phyloP scores from a whole-genome alignment of 2,113 vertebrate species.

The Poeciliopsis retropinna region DNA sequence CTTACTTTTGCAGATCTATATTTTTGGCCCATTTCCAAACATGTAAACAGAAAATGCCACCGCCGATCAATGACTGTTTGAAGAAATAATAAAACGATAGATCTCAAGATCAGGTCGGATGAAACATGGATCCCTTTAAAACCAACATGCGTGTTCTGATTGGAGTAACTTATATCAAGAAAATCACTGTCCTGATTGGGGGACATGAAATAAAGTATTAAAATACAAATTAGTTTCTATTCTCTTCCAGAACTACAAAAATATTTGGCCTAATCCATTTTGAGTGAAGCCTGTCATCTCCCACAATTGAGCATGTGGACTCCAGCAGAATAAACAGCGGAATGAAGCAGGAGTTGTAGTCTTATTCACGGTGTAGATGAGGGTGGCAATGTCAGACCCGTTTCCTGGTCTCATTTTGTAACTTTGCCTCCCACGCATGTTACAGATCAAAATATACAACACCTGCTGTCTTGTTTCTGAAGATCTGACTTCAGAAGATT shows the following conservation, averaged over 20 bases:
- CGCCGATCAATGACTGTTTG: neutral
- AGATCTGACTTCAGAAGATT: neutral
- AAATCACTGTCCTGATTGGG: neutral
- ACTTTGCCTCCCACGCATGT: slow-evolving; percentile 11
- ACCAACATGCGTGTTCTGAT: no score
- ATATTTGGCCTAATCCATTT: neutral
- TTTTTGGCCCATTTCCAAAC: neutral
- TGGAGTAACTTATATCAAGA: neutral
- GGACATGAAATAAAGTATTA: neutral
- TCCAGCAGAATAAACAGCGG: neutral
- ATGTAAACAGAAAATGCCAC: neutral
- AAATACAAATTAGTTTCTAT: neutral
- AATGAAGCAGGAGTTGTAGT: slow-evolving; percentile 8
- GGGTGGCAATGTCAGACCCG: neutral
- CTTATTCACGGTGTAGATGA: neutral
- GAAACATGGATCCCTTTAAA: no score
- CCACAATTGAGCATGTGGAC: neutral
- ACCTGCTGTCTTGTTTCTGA: neutral
- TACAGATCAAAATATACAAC: slow-evolving; percentile 10
- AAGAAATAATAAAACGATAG: neutral
- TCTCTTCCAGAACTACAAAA: neutral
- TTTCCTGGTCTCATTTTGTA: neutral
- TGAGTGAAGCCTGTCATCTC: neutral
- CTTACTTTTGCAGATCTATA: neutral
- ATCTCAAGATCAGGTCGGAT: no score